Percentiles rank a stretch among this genome's conserved stretches.
Evolutionary conservation across 2,113 vertebrate species (phyloP).

Genomic region (Bombycilla garrulus): DNA sequence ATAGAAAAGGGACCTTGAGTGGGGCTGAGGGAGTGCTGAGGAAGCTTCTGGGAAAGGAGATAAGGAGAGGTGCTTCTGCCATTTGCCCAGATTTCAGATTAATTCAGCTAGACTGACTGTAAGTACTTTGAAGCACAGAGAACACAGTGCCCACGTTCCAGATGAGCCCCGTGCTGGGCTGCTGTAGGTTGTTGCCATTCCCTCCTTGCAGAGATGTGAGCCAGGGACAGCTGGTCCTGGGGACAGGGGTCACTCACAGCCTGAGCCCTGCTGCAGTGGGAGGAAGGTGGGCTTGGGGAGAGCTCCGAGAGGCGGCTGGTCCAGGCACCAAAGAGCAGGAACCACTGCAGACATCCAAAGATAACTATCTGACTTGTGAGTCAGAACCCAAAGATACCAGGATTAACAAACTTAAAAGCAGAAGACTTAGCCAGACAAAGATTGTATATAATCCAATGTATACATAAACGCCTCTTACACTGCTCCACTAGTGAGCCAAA

Average conservation of each 20-base stretch:
- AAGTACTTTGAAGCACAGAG: not conserved
- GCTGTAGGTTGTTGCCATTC: not conserved
- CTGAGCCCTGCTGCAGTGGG: rapidly evolving
- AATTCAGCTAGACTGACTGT: not conserved
- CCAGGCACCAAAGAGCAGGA: conserved; percentile 9
- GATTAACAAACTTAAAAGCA: conserved; percentile 59
- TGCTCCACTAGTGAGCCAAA: not conserved
- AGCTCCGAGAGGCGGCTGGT: not conserved
- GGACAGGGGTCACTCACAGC: not conserved
- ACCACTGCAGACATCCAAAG: conserved; percentile 23
- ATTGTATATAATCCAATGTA: conserved; percentile 37
- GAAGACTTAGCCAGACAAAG: conserved; percentile 26
- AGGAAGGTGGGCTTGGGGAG: not conserved
- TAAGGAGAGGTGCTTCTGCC: not conserved
- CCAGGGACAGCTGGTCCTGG: not conserved
- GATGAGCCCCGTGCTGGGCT: not conserved
- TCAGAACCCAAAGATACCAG: conserved; percentile 35
- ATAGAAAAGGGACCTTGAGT: not conserved
- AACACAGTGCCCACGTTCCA: not conserved
- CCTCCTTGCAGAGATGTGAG: not conserved
- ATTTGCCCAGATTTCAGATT: not conserved
- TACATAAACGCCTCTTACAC: not conserved
- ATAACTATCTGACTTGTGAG: conserved; percentile 55
- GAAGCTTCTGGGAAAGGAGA: not conserved
- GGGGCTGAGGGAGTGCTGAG: not conserved